A percentile compares a stretch with the other conserved stretches of the same genome.
These are phyloP conservation scores for Theocolax elegans DNA, from an alignment of 1,140 invertebrate genomes.

Conservation along the genomic window DNA sequence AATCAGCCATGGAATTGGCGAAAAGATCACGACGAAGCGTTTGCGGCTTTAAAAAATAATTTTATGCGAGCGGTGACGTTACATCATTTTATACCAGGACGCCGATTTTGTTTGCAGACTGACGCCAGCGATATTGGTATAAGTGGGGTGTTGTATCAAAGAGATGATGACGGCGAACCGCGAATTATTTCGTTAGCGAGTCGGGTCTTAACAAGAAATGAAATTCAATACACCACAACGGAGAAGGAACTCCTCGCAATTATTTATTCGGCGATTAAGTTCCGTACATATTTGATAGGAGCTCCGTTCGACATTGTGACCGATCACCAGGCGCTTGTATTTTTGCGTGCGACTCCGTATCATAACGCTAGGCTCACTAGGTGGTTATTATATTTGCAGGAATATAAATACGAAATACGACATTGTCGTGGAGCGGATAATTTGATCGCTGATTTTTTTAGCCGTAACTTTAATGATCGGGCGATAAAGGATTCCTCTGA, in stretches of 20 bases:
- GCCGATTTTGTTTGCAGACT: neutral
- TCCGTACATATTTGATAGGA: slow-evolving; percentile 52
- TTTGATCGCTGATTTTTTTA: slow-evolving; percentile 44
- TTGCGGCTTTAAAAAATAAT: neutral
- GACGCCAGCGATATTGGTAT: neutral
- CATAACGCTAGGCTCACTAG: slow-evolving; percentile 32
- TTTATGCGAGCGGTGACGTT: neutral
- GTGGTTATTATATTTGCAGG: slow-evolving; percentile 44
- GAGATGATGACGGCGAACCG: slow-evolving; percentile 16
- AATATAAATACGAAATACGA: slow-evolving; percentile 41
- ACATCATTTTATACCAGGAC: neutral
- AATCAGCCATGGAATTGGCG: neutral
- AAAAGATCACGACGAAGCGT: neutral
- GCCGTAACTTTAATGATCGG: neutral
- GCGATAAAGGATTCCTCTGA: too few relatives aligned
- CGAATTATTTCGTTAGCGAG: neutral
- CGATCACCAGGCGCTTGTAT: slow-evolving; percentile 61
- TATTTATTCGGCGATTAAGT: slow-evolving; percentile 54
- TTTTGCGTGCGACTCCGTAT: slow-evolving; percentile 45
- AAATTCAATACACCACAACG: slow-evolving; percentile 57
- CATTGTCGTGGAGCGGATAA: slow-evolving; percentile 47
- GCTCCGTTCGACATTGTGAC: slow-evolving; percentile 55
- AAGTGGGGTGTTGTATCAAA: slow-evolving; percentile 37
- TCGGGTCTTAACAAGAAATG: slow-evolving; percentile 13
- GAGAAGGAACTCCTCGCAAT: slow-evolving; percentile 63